Base-by-base conservation (phyloP, 2,888 invertebrate species). In the Tetanocera ferruginea region DNA sequence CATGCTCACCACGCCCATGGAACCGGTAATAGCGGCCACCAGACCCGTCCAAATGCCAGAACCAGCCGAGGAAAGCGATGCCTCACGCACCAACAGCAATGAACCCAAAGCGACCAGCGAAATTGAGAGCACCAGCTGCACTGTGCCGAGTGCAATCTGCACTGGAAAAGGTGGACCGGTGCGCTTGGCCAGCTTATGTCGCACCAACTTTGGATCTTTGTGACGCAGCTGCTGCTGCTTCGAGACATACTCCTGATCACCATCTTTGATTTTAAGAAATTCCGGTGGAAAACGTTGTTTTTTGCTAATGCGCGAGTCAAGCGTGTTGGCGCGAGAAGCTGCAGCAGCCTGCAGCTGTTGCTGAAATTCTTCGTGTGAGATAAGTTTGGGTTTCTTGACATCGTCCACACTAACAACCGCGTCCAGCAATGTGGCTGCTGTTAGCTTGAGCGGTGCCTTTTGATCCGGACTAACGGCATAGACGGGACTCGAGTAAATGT, bases 401-500 rank as follows among this genome's bases (percentile, higher is more conserved):
- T 76, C 77, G 25, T 82, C 78, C 14, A 78, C 23, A 1, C 76
- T 81, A 37, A 80, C 82, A 6, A 78, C 76, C 0, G 80, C 67
- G 25, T 81, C 82, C 19, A 88, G 51, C 28, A 87, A 52, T 25
- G 84, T 82, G 64, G 82, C 84, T 11, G 85, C 85, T 5, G 85
- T 83, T 43, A 86, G 72, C 67, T 86, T 88, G 25, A 88, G 49
- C 0, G 85, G 81, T 67, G 79, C 70, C 9, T 86, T 87, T 79
- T 84, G 87, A 83, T 85, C 86, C n/a, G 62, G 51, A 31, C 28
- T 66, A 9, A 75, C 37, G 2, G 75, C 67, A 67, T 89, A 88
- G 9, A 89, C 89, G 49, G 90, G 89, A 86, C 88, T 89, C 71
- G 89, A 89, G 79, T 89, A 89, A 67, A 89, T 89, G 78, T 89